Evolutionary conservation across 2,113 vertebrate genomes (phyloP), one percentile per base, ranked within the genome.

Genomic region (Gymnorhina tibicen): DNA sequence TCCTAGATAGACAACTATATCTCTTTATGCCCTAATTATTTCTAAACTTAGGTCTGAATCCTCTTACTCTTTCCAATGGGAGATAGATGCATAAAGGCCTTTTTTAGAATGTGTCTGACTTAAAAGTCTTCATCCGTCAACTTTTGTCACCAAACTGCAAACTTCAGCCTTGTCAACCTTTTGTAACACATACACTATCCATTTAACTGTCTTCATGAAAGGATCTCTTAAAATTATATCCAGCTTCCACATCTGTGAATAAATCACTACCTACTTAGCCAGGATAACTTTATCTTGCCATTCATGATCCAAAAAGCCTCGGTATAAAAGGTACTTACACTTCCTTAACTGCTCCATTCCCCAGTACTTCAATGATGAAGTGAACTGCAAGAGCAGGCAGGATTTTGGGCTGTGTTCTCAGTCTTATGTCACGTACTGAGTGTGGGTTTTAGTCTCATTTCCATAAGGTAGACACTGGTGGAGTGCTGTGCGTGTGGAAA

Each of bases 21-120:
- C 44, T 73, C 79, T 93, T 91, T 91, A 55, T 91, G 87, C 37
- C 69, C 58, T 93, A 95, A 95, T 87, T 95, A 95, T 87, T 92
- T 95, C 91, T 87, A 96, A 93, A 93, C 92, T 93, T 94, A 82
- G 84, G 60, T 89, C 56, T 93, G 85, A 93, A 85, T 87, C 41
- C 33, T 95, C 37, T 94, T 87, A 68, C 13, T 87, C 52, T 68
- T 95, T 75, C 91, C 67, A 95, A 87, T 79, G 53, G 58, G 46
- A 94, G 82, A 79, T 0, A 85, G 49, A 79, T 90, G 39, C 74
- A 81, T 76, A 89, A 96, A 87, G 66, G 89, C 35, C 30, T 76
- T 68, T 82, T 93, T 91, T 76, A 85, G 87, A 87, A 94, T 44
- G 70, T 94, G 78, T 78, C 58, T 95, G 84, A 55, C 64, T 95